Evolutionary conservation across 1,140 invertebrate genomes (phyloP).

Genomic region (Drosophila jambulina): DNA sequence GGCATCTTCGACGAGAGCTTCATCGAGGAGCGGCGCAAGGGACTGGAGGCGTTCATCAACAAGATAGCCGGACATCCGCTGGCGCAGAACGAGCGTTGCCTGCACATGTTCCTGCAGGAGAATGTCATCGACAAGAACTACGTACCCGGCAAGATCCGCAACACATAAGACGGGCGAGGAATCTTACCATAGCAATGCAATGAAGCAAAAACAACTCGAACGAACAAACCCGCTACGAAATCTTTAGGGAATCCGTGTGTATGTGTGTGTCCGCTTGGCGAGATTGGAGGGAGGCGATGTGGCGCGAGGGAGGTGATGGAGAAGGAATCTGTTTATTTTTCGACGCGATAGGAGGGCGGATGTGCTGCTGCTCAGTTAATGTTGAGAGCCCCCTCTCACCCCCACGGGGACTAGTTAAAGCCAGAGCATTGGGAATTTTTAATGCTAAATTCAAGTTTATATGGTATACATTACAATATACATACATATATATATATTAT

Average conservation of each 20-base stretch:
- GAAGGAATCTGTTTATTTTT: conserved; percentile 66
- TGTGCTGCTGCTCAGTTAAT: conserved; percentile 71
- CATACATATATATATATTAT: conserved; percentile 68
- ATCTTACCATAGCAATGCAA: conserved; percentile 66
- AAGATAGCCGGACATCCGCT: conserved; percentile 99
- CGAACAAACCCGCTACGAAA: conserved; percentile 74
- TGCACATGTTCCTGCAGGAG: conserved; percentile 99
- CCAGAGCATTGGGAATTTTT: conserved; percentile 73
- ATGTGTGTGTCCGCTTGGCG: conserved; percentile 61
- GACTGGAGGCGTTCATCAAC: conserved; percentile 99
- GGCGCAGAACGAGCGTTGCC: conserved; percentile 99
- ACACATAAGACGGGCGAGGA: conserved; percentile 89
- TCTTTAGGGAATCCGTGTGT: conserved; percentile 62
- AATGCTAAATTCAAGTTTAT: conserved; percentile 82
- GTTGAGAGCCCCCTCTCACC: conserved; percentile 63
- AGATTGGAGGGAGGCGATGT: conserved; percentile 30
- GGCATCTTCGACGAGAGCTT: conserved; percentile 99
- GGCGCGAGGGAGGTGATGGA: conserved; percentile 28
- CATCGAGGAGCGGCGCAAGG: conserved; percentile 99
- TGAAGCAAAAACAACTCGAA: conserved; percentile 71
- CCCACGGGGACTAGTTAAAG: conserved; percentile 38
- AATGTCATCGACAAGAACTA: conserved; percentile 99
- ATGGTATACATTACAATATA: conserved; percentile 78
- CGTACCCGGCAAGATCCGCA: conserved; percentile 99
- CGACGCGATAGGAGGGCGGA: conserved; percentile 26